A percentile compares a stretch with the other conserved stretches of the same genome.
Evolutionary conservation across 1,140 invertebrate species (phyloP).

Genomic region (Tachypleus tridentatus): DNA sequence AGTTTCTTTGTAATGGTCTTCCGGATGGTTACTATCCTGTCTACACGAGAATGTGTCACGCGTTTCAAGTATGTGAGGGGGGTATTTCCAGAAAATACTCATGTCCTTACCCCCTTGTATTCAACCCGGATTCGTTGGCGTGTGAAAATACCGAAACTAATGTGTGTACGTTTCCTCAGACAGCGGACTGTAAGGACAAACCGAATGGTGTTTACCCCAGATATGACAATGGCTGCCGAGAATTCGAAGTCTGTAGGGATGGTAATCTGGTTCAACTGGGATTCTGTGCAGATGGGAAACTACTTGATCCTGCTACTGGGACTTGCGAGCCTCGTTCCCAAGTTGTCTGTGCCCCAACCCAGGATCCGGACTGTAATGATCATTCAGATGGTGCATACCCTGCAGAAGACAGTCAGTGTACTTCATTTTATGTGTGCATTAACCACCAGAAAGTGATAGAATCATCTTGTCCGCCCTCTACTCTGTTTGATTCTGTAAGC

Average conservation of each 20-base stretch:
- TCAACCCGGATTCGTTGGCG: slow-evolving; percentile 10
- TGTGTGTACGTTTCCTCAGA: not conserved
- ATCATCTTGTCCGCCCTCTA: slow-evolving; percentile 28
- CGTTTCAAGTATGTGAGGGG: slow-evolving; percentile 14
- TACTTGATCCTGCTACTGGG: slow-evolving; percentile 39
- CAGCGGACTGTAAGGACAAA: slow-evolving; percentile 11
- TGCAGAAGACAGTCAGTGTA: slow-evolving; percentile 39
- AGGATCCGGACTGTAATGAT: slow-evolving; percentile 22
- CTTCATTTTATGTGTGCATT: slow-evolving; percentile 43
- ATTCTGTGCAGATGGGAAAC: slow-evolving; percentile 40
- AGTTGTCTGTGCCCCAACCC: slow-evolving; percentile 27
- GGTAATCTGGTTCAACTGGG: slow-evolving; percentile 41
- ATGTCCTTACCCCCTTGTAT: slow-evolving; percentile 18
- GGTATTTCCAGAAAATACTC: slow-evolving; percentile 16
- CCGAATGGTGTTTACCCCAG: slow-evolving; percentile 33
- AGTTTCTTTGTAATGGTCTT: slow-evolving; percentile 32
- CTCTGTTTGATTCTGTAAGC: slow-evolving; percentile 29
- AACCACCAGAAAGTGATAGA: slow-evolving; percentile 30
- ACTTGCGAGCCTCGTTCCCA: slow-evolving; percentile 30
- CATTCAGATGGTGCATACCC: slow-evolving; percentile 40
- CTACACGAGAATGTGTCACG: slow-evolving; percentile 28
- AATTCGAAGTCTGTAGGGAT: slow-evolving; percentile 44
- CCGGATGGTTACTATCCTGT: slow-evolving; percentile 34
- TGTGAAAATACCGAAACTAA: slow-evolving; percentile 7
- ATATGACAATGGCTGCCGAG: slow-evolving; percentile 39